A percentile compares a stretch with the other conserved stretches of the same genome.
phyloP scores from a whole-genome alignment of 2,888 invertebrate genomes.

The Lasius fuliginosus region DNA sequence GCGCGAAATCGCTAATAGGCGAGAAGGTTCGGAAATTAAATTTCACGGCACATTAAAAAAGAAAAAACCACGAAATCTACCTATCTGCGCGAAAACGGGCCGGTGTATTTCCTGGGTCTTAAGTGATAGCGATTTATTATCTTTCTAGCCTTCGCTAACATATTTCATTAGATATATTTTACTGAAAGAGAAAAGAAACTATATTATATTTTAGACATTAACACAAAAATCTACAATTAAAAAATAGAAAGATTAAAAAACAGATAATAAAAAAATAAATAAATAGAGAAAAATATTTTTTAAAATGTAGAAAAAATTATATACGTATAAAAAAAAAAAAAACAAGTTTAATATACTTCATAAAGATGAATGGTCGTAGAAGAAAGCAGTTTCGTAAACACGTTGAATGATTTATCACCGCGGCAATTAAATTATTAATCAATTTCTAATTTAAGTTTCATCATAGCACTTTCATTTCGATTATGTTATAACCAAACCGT shows the following conservation, averaged over 20 bases:
- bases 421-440: constrained; percentile 6
- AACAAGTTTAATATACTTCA: not conserved
- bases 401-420: not conserved
- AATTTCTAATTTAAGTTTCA: constrained; percentile 1
- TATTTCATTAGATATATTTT: not conserved
- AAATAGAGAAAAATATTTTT: no score
- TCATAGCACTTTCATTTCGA: not conserved
- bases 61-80: constrained; percentile 13
- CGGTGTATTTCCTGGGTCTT: constrained; percentile 1
- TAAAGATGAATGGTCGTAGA: not conserved
- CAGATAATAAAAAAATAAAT: not conserved
- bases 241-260: not conserved
- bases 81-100: not conserved
- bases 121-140: not conserved
- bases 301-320: not conserved
- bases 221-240: not conserved
- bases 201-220: not conserved
- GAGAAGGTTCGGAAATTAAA: constrained; percentile 44
- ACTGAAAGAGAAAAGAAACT: not conserved
- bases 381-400: constrained; percentile 6
- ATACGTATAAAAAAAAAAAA: not conserved
- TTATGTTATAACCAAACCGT: constrained; percentile 3
- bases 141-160: not conserved
- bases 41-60: constrained; percentile 3
- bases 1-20: constrained; percentile 41